phyloP scores from a whole-genome alignment of 1,140 invertebrate genomes.

The Drosophila ananassae region DNA sequence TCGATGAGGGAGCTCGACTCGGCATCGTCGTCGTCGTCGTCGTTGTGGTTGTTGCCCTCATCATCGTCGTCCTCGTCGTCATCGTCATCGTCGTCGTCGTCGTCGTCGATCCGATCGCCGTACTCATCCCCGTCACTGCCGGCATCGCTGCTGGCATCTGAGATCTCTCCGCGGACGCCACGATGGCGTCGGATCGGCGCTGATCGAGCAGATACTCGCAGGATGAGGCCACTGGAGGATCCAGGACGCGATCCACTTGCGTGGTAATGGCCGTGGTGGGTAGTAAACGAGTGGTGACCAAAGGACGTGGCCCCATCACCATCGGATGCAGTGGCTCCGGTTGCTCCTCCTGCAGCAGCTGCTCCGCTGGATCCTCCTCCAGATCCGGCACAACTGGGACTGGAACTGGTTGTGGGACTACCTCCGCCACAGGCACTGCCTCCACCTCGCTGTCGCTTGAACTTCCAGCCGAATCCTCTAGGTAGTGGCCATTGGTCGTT shows the following conservation, averaged over 20 bases:
- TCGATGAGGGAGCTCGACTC: slow-evolving; percentile 78
- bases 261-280: slow-evolving; percentile 68
- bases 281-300: slow-evolving; percentile 58
- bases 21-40: slow-evolving; percentile 41
- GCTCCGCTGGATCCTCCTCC: slow-evolving; percentile 34
- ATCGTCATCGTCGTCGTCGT: slow-evolving; percentile 33
- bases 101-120: slow-evolving; percentile 1
- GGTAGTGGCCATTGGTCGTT: slow-evolving; percentile 84
- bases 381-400: slow-evolving; percentile 32
- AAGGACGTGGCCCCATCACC: slow-evolving; percentile 60
- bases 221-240: slow-evolving; percentile 67
- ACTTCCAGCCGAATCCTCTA: slow-evolving; percentile 84
- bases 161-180: slow-evolving; percentile 13
- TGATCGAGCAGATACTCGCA: slow-evolving; percentile 84
- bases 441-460: slow-evolving; percentile 78
- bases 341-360: slow-evolving; percentile 15
- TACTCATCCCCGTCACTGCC: slow-evolving; percentile 2
- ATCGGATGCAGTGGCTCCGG: slow-evolving; percentile 39
- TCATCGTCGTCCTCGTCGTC: slow-evolving; percentile 34
- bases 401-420: slow-evolving; percentile 24
- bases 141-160: slow-evolving; percentile 40
- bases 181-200: slow-evolving; percentile 47
- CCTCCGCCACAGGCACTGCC: neutral
- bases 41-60: slow-evolving; percentile 15
- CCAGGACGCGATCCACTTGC: slow-evolving; percentile 14